These are phyloP conservation scores for Macquaria ambigua DNA, from an alignment of 2,113 vertebrate genomes.

Conservation along the genomic window DNA sequence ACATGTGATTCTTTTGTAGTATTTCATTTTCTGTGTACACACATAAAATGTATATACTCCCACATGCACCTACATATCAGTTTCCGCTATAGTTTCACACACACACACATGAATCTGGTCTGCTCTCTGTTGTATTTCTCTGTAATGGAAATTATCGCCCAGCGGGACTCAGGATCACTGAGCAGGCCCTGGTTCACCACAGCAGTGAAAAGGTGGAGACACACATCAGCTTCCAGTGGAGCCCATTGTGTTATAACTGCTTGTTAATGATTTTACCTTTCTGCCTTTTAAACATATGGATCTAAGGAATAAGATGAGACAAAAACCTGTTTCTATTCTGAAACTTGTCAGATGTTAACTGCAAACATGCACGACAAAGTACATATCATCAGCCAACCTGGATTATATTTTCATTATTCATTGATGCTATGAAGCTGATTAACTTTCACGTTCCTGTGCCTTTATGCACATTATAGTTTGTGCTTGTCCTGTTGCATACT, in stretches of 20 bases:
- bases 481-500: not conserved
- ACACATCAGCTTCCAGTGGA: constrained; percentile 14
- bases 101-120: constrained; percentile 23
- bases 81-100: constrained; percentile 8
- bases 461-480: not conserved
- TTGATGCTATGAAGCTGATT: not conserved
- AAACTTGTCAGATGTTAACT: not conserved
- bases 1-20: not conserved
- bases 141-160: constrained; percentile 58
- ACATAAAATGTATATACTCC: not conserved
- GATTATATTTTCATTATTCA: not conserved
- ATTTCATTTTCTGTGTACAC: not conserved
- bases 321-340: constrained; percentile 4
- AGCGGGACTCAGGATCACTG: constrained; percentile 20
- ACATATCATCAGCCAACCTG: not conserved
- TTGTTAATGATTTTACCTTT: constrained; percentile 15
- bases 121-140: constrained; percentile 35
- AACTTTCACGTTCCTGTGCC: not conserved
- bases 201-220: constrained; percentile 29
- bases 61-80: not conserved
- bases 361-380: not conserved
- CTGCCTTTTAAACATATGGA: constrained; percentile 6
- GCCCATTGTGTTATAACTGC: not conserved
- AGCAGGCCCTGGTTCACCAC: constrained; percentile 9
- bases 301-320: not conserved